These are phyloP conservation scores for Horisme vitalbata DNA, from an alignment of 2,888 invertebrate genomes.

Conservation along the genomic window DNA sequence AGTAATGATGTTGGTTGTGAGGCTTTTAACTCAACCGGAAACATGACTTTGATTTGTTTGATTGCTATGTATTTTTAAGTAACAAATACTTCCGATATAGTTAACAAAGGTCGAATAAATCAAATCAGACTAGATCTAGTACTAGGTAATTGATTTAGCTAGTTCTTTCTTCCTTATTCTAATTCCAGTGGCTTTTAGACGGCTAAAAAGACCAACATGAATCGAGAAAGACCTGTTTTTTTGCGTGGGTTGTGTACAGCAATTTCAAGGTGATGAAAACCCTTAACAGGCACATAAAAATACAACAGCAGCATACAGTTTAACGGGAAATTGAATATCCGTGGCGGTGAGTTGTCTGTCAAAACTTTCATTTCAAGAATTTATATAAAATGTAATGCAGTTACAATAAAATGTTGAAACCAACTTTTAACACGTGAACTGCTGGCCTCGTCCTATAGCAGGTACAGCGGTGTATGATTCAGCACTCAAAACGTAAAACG, in stretches of 20 bases:
- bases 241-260: not conserved
- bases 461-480: too few relatives aligned
- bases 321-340: slow-evolving; percentile 10
- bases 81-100: slow-evolving; percentile 30
- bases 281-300: slow-evolving; percentile 4
- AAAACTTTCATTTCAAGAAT: slow-evolving; percentile 15
- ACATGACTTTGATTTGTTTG: slow-evolving; percentile 19
- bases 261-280: slow-evolving; percentile 10
- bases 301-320: not conserved
- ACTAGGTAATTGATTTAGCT: not conserved
- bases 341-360: slow-evolving; percentile 12
- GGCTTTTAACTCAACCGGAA: slow-evolving; percentile 35
- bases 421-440: too few relatives aligned
- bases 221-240: slow-evolving; percentile 9
- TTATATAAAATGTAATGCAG: slow-evolving; percentile 16
- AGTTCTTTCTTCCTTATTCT: not conserved
- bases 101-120: slow-evolving; percentile 16
- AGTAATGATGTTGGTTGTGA: slow-evolving; percentile 31
- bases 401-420: slow-evolving; percentile 35
- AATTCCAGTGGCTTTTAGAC: not conserved
- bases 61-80: slow-evolving; percentile 20
- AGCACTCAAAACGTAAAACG: too few relatives aligned
- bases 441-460: too few relatives aligned
- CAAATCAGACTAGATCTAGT: slow-evolving; percentile 1
- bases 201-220: slow-evolving; percentile 6